These are phyloP conservation scores for Buceros bicornis DNA, from an alignment of 2,797 vertebrate genomes.

Conservation along the genomic window DNA sequence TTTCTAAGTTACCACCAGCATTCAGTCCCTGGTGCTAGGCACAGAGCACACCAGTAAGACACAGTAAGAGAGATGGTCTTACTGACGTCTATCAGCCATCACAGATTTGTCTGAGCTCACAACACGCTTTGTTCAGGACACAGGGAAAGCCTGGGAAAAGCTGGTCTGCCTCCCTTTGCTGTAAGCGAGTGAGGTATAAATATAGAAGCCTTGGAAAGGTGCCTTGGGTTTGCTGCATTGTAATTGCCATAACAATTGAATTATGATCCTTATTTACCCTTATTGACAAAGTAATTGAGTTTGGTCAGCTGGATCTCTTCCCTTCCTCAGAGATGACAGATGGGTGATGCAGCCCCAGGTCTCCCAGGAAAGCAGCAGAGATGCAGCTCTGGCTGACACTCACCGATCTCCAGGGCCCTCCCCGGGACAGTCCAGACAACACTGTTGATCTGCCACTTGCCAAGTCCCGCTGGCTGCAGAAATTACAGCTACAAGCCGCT, in stretches of 20 bases:
- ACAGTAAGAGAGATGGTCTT: not conserved
- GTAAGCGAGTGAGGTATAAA: not conserved
- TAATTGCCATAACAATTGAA: slow-evolving; percentile 52
- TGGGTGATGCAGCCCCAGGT: not conserved
- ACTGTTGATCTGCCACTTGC: not conserved
- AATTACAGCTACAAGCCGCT: not conserved
- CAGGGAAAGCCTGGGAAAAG: not conserved
- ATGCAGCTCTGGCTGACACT: not conserved
- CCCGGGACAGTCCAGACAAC: not conserved
- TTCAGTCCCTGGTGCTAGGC: not conserved
- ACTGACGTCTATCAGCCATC: not conserved
- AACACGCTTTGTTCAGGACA: not conserved
- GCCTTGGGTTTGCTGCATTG: not conserved
- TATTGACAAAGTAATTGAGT: slow-evolving; percentile 25
- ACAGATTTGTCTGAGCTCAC: not conserved
- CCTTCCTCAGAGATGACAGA: not conserved
- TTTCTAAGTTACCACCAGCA: not conserved
- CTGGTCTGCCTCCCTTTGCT: slow-evolving; percentile 1
- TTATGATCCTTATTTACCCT: slow-evolving; percentile 58
- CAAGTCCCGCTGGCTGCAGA: not conserved
- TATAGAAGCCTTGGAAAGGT: slow-evolving; percentile 48
- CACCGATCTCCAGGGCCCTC: not conserved
- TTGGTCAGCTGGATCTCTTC: slow-evolving; percentile 28
- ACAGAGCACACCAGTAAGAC: not conserved
- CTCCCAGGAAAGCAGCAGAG: not conserved